Evolutionary conservation across 1,140 invertebrate species (phyloP), one percentile per base, ranked within the genome.

Genomic region (Drosophila yakuba): DNA sequence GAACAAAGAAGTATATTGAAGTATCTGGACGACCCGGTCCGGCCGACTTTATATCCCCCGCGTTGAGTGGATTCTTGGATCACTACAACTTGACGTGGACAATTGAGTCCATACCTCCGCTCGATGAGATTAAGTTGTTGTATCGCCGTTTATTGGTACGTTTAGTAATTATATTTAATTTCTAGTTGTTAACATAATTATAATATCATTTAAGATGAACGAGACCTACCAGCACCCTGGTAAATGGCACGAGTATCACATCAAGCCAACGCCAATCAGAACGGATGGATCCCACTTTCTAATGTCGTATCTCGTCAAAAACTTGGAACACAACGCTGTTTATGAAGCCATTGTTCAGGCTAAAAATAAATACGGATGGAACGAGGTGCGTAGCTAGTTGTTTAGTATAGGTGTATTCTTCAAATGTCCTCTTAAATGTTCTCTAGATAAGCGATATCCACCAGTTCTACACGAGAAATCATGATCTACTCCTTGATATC

Each of bases 331-430:
- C 3, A 94, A 94, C 71, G 94, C 94, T 3, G 93, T 94, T 3
- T 95, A 95, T 82, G 95, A 95, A 80, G 95, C 94, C 25, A 93
- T 95, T 52, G 94, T 95, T 7, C 94, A 95, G 78, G 94, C 94
- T n/a, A 95, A 94, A 91, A 95, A 95, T 71, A 93, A 94, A 80
- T 95, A 95, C 67, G 95, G 95, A 38, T 95, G 94, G 93, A 95
- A 94, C 61, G 94, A 95, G 86, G 93, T 95, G 60, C 20, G 28
- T 4, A 20, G 20, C 1, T 10, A 0, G 0, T 47, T 39, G 1
- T 17, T 23, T 12, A 17, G 20, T 3, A 12, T 3, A 7, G 25
- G 25, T 3, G 43, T 3, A 14, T 28, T 12, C 12, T 10, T 0
- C 35, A 44, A 41, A 25, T 11, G 10, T 3, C 41, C 14, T 23